phyloP scores from a whole-genome alignment of 1,140 invertebrate genomes.

The Drosophila malerkotliana region DNA sequence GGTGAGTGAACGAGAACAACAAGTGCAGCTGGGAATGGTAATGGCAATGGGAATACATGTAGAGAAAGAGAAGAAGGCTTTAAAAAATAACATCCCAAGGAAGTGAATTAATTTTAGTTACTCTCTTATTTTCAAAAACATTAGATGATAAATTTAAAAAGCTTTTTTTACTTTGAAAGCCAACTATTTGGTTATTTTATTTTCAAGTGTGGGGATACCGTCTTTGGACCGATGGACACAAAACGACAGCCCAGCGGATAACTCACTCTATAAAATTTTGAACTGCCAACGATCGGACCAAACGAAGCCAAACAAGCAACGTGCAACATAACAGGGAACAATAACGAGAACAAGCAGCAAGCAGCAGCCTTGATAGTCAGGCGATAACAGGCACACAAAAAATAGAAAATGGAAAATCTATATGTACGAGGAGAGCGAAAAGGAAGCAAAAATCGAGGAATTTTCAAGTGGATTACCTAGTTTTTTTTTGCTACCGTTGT shows the following conservation, averaged over 20 bases:
- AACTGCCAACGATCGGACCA: slow-evolving; percentile 43
- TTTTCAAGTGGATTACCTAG: slow-evolving; percentile 81
- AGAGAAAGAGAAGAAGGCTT: not conserved
- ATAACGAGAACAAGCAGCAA: slow-evolving; percentile 79
- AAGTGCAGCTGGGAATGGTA: slow-evolving; percentile 52
- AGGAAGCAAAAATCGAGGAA: slow-evolving; percentile 75
- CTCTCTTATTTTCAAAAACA: not conserved
- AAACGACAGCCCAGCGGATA: slow-evolving; percentile 71
- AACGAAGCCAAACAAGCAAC: slow-evolving; percentile 50
- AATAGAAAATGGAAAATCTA: slow-evolving; percentile 47
- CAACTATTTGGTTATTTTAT: not conserved
- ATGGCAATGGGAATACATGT: slow-evolving; percentile 27
- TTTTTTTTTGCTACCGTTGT: slow-evolving; percentile 49
- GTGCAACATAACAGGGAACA: slow-evolving; percentile 75
- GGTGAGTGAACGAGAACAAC: slow-evolving; percentile 45
- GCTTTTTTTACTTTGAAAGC: not conserved
- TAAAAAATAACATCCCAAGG: not conserved
- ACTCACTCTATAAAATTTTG: slow-evolving; percentile 75
- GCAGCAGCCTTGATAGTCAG: slow-evolving; percentile 73
- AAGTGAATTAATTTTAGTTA: not conserved
- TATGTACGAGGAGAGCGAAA: slow-evolving; percentile 39
- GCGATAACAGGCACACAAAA: slow-evolving; percentile 65
- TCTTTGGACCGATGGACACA: slow-evolving; percentile 26
- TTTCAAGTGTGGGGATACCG: slow-evolving; percentile 25
- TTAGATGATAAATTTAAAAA: not conserved